Percentiles rank a stretch among this genome's conserved stretches.
Evolutionary conservation across 92 coral and sea anemone genomes (phyloP).

Genomic region (Palythoa grandiflora): DNA sequence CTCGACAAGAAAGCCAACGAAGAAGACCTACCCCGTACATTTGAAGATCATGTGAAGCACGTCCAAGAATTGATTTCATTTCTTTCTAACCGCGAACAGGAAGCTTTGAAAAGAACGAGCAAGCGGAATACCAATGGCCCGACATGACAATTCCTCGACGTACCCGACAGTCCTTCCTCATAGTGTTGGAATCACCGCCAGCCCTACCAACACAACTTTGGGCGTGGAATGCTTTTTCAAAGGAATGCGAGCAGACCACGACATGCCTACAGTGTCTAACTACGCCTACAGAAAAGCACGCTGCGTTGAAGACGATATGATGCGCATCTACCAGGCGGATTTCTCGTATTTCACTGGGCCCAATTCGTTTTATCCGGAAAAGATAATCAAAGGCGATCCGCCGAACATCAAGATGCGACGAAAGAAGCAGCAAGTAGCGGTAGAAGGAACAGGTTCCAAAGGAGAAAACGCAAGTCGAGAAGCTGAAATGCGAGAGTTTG

Average conservation of each 20-base stretch:
- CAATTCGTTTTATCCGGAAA: slow-evolving; percentile 59
- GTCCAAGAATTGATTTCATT: neutral
- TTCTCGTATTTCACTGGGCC: slow-evolving; percentile 67
- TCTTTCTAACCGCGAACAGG: neutral
- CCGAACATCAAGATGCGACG: too few relatives aligned
- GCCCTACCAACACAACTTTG: slow-evolving; percentile 10
- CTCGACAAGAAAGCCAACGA: slow-evolving; percentile 46
- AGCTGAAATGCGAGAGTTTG: neutral
- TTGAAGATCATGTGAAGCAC: slow-evolving; percentile 28
- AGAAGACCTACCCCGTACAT: slow-evolving; percentile 41
- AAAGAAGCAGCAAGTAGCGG: too few relatives aligned
- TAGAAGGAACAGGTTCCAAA: neutral
- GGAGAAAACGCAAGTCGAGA: neutral
- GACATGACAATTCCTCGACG: slow-evolving; percentile 50
- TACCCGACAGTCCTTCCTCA: slow-evolving; percentile 47
- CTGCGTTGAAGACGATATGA: slow-evolving; percentile 61
- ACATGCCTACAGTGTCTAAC: slow-evolving; percentile 58
- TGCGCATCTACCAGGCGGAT: slow-evolving; percentile 60
- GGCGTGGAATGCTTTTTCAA: slow-evolving; percentile 56
- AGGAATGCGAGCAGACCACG: slow-evolving; percentile 66
- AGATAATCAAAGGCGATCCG: slow-evolving; percentile 38
- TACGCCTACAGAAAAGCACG: slow-evolving; percentile 53
- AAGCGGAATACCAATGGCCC: slow-evolving; percentile 30
- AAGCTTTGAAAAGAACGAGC: neutral
- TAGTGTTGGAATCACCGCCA: neutral